Base-by-base conservation (phyloP, 2,113 vertebrate genomes). In the Dromas ardeola region DNA sequence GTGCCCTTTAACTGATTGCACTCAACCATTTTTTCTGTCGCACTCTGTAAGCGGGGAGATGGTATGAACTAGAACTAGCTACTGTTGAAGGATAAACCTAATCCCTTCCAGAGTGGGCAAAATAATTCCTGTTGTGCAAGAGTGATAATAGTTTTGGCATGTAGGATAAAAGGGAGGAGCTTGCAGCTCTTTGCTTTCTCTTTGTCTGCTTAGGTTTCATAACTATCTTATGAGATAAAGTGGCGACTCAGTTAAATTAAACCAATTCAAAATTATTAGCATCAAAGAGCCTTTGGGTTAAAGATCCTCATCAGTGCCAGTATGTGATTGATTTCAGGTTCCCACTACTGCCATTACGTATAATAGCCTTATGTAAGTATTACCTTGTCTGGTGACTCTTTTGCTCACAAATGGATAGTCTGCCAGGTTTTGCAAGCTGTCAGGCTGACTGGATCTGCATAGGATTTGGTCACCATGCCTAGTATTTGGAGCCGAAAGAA, bases 41-140 rank as follows among this genome's bases (percentile, higher is more conserved):
- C 7, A 92, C 1, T 38, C 22, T 36, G 6, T 81, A 52, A 1
- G 1, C 10, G 58, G 52, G 50, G 63, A 76, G 36, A 13, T 69
- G 26, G 26, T 67, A 36, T 78, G 56, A 92, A 30, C 72, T 93
- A 55, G 47, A 58, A 23, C 45, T 90, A 77, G 47, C 63, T 93
- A 45, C 58, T 85, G 20, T 23, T 77, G 65, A 74, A 88, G 42
- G 62, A 62, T 88, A 95, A 94, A 55, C 40, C 11, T 81, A 88
- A 93, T 86, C 70, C 17, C 69, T 80, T 74, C 59, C 55, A 78
- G 59, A 71, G 26, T 15, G 88, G 76, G 38, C 49, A 63, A 73
- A 95, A 52, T 91, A 93, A 95, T 93, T 94, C 69, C 69, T 83
- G 32, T 94, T 88, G 88, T 74, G 86, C 77, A 90, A 90, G 86